Conservation (phyloP, 2,113 vertebrate genomes). For the Caretta caretta region DNA sequence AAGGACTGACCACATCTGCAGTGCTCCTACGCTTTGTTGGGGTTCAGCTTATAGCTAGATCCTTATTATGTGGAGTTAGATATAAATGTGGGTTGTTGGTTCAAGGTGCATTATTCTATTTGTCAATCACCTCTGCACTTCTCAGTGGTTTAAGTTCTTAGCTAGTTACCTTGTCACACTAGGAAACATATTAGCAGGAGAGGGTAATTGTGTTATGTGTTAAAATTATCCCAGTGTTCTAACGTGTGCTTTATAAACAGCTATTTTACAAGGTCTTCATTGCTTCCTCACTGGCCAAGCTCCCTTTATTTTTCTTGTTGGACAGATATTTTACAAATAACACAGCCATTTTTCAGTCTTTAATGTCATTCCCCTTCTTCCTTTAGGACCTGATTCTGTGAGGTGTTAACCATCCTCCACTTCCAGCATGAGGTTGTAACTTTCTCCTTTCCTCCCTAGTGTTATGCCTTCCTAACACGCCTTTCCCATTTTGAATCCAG, state of each 20-base stretch:
- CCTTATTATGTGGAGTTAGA: neutral
- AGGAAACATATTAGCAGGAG: neutral
- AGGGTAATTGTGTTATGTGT: neutral
- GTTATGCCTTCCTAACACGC: neutral
- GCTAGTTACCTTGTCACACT: neutral
- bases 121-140: neutral
- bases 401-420: fast-evolving
- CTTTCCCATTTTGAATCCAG: neutral
- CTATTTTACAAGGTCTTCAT: neutral
- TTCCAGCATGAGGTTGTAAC: fast-evolving
- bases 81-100: neutral
- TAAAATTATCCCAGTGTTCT: neutral
- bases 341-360: neutral
- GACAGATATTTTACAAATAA: neutral
- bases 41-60: neutral
- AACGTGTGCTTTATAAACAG: neutral
- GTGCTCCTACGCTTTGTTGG: neutral
- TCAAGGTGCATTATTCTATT: neutral
- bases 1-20: neutral
- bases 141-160: neutral
- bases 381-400: fast-evolving
- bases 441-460: neutral
- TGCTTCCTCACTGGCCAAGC: neutral
- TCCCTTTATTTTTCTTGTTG: neutral
- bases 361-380: neutral